Conservation (phyloP, 2,113 vertebrate species). For the Microtus montanus region DNA sequence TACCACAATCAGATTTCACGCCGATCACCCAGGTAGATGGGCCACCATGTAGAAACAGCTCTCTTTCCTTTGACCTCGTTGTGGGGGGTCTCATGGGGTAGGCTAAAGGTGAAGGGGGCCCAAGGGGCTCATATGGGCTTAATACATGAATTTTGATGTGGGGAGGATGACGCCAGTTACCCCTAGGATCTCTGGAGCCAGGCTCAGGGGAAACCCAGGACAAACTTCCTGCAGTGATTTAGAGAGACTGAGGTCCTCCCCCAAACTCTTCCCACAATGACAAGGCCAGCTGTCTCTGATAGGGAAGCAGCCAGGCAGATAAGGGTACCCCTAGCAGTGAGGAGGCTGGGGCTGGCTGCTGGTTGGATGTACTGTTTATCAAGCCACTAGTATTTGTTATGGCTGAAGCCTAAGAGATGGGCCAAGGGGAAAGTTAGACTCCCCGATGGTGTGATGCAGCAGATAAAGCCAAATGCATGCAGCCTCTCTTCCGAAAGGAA, state of each 20-base stretch:
- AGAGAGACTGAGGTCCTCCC: background rate
- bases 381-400: background rate
- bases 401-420: background rate
- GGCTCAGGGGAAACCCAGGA: background rate
- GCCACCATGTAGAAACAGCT: background rate
- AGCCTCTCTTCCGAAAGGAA: background rate
- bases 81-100: background rate
- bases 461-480: background rate
- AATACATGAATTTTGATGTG: background rate
- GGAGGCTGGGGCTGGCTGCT: background rate
- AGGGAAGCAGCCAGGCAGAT: background rate
- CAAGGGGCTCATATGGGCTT: background rate
- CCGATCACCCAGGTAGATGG: background rate
- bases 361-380: background rate
- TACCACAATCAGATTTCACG: slow-evolving; percentile 30
- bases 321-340: background rate
- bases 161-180: background rate
- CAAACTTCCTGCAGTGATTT: background rate
- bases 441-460: accelerated
- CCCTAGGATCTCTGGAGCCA: background rate
- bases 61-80: background rate
- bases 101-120: background rate
- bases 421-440: background rate
- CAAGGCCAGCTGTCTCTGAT: background rate
- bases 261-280: background rate